Percentiles rank a stretch among this genome's conserved stretches.
phyloP scores from a whole-genome alignment of 2,888 invertebrate genomes.

The Punctoribates punctum region DNA sequence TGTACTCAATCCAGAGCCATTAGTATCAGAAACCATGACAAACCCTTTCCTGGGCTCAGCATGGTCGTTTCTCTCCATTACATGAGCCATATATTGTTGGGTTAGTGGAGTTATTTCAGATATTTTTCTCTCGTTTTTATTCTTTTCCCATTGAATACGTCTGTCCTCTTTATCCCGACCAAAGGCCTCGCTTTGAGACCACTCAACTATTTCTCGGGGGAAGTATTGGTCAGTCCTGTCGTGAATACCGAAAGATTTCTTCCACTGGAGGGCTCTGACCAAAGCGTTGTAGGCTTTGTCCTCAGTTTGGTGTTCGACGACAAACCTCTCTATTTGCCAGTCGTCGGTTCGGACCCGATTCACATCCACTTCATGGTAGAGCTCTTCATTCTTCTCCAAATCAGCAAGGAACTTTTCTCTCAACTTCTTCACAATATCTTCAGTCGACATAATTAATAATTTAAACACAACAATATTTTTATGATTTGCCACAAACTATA shows the following conservation, averaged over 20 bases:
- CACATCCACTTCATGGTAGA: slow-evolving; percentile 39
- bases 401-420: background rate
- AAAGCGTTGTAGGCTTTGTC: slow-evolving; percentile 23
- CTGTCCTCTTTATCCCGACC: slow-evolving; percentile 33
- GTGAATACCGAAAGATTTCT: slow-evolving; percentile 40
- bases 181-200: slow-evolving; percentile 18
- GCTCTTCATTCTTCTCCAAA: background rate
- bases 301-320: background rate
- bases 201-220: slow-evolving; percentile 38
- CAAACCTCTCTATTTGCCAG: slow-evolving; percentile 35
- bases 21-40: slow-evolving; percentile 6
- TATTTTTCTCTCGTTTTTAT: background rate
- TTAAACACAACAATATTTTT: no score
- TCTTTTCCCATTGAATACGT: slow-evolving; percentile 32
- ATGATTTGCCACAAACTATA: no score
- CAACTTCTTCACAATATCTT: background rate
- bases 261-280: slow-evolving; percentile 37
- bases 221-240: slow-evolving; percentile 30
- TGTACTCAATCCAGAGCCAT: slow-evolving; percentile 21
- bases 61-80: slow-evolving; percentile 20
- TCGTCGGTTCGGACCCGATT: slow-evolving; percentile 39
- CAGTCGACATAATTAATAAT: no score
- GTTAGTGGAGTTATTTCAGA: background rate
- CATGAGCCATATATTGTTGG: slow-evolving; percentile 14
- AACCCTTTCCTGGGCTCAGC: background rate